Evolutionary conservation across 2,797 vertebrate species (phyloP), one percentile per base, ranked within the genome.

Genomic region (Urosaurus nigricauda): DNA sequence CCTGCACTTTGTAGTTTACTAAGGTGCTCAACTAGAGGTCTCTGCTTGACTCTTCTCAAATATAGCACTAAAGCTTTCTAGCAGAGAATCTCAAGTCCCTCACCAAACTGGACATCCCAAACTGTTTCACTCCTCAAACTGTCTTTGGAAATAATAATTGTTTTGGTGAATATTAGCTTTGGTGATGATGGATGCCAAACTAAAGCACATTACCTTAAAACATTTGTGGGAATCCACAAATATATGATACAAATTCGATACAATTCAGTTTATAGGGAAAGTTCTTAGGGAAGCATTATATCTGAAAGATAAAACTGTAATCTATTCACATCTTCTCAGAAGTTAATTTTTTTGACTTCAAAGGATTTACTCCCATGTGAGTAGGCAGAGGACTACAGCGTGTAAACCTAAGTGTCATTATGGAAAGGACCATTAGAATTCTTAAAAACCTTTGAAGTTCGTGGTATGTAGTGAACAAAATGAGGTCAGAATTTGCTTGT

Each of bases 221-320:
- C 43, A 43, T 5, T 43, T 43, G 43, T 43, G 43, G 43, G 43
- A 43, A 43, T 43, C 43, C 63, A 70, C 47, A 80, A 6, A 58
- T 56, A 80, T 70, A 24, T 87, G 40, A 43, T 2, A 56, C 16
- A 11, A 73, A 35, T 51, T 84, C 51, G n/a, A 53, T 35, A 71
- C 40, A 87, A 82, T 60, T 73, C 68, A 14, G 51, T 79, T 70
- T 70, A 80, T 37, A 29, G 32, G 24, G 43, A 56, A 32, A 79
- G 71, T 63, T 80, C 60, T 40, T 73, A 81, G 51, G 73, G 53
- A 81, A 87, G 53, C 35, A 73, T 73, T 13, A n/a, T 81, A 43
- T 43, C 37, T 58, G 68, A 82, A 63, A 24, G 16, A 32, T 19
- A 70, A 70, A 60, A 83, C 14, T 40, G 32, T 60, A 19, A 83